Percentiles rank a stretch among this genome's conserved stretches.
phyloP scores from a whole-genome alignment of 2,888 invertebrate genomes.

The Rhogogaster chlorosoma region DNA sequence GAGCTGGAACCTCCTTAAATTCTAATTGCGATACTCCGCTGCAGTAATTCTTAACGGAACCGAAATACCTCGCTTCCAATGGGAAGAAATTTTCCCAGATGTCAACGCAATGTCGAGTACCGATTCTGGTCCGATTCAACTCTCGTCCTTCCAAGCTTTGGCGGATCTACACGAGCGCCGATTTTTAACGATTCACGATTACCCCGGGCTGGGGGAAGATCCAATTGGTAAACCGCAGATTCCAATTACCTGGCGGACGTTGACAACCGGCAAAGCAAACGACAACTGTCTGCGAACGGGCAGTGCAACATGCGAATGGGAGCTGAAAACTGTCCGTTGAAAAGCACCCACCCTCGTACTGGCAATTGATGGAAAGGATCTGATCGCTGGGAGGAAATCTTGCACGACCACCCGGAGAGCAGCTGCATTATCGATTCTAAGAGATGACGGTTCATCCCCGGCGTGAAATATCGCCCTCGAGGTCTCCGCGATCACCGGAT shows the following conservation, averaged over 20 bases:
- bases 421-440: neutral
- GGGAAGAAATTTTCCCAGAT: no score
- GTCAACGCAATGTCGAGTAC: neutral
- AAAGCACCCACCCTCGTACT: neutral
- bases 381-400: neutral
- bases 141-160: neutral
- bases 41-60: neutral
- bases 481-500: neutral
- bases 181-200: constrained; percentile 32
- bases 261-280: constrained; percentile 46
- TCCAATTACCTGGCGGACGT: constrained; percentile 39
- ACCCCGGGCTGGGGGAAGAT: constrained; percentile 5
- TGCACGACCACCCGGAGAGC: constrained; percentile 13
- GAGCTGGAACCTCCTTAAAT: constrained; percentile 9
- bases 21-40: neutral
- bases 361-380: constrained; percentile 27
- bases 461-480: no score
- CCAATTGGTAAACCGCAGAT: constrained; percentile 44
- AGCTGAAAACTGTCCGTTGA: constrained; percentile 37
- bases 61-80: neutral
- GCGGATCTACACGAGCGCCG: neutral
- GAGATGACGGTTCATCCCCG: neutral
- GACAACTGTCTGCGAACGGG: neutral
- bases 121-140: neutral
- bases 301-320: neutral